A percentile compares a stretch with the other conserved stretches of the same genome.
Evolutionary conservation across 2,113 vertebrate species (phyloP).

Genomic region (Echinops telfairi): DNA sequence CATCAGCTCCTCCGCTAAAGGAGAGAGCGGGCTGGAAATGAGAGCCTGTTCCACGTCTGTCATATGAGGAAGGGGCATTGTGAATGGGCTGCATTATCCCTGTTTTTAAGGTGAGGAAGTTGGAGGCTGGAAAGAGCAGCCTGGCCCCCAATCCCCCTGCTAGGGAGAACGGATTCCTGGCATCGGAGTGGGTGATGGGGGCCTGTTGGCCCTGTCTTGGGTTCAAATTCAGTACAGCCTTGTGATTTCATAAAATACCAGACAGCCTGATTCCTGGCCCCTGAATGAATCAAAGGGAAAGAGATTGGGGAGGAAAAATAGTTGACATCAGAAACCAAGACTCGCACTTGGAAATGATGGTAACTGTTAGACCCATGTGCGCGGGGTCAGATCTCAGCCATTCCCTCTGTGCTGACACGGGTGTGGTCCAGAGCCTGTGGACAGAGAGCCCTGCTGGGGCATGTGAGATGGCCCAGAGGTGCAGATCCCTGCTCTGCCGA

Average conservation of each 20-base stretch:
- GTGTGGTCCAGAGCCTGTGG: not conserved
- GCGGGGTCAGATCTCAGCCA: not conserved
- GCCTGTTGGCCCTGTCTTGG: not conserved
- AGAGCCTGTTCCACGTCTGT: not conserved
- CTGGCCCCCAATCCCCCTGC: no score
- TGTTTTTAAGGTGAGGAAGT: not conserved
- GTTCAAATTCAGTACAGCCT: not conserved
- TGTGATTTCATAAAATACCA: slow-evolving; percentile 25
- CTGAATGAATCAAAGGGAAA: not conserved
- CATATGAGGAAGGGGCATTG: not conserved
- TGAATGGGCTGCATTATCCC: not conserved
- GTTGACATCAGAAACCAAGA: slow-evolving; percentile 12
- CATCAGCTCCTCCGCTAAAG: not conserved
- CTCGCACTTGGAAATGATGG: not conserved
- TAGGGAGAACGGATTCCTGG: not conserved
- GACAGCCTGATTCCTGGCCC: not conserved
- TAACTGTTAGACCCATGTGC: not conserved
- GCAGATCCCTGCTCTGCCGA: not conserved
- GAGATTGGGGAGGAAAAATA: not conserved
- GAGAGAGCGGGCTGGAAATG: not conserved
- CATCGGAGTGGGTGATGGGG: not conserved
- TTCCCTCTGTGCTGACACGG: not conserved
- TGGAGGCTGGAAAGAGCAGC: not conserved
- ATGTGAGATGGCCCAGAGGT: not conserved
- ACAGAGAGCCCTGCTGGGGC: not conserved